Evolutionary conservation across 2,797 vertebrate species (phyloP).

Genomic region (Labeo calbasu): DNA sequence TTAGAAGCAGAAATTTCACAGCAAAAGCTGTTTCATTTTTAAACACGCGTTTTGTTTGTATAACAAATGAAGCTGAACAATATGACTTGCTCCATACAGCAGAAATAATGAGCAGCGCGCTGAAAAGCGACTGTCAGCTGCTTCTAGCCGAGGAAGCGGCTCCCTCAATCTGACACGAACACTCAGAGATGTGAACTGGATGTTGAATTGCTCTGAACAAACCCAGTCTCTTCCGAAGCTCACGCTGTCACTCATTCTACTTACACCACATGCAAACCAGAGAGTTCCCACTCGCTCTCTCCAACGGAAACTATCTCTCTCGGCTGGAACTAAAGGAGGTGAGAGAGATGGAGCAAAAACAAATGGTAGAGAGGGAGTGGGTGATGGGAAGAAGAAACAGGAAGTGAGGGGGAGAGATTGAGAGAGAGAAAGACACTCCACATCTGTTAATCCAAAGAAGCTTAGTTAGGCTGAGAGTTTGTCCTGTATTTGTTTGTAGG

Average conservation of each 20-base stretch:
- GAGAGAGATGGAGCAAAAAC: constrained; percentile 29
- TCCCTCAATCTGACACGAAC: constrained; percentile 43
- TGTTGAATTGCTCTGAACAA: constrained; percentile 50
- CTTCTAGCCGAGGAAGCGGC: constrained; percentile 34
- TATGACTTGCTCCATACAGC: constrained; percentile 35
- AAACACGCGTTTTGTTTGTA: constrained; percentile 17
- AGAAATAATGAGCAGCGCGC: constrained; percentile 16
- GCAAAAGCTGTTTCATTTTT: not conserved
- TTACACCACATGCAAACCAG: constrained; percentile 49
- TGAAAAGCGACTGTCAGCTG: constrained; percentile 37
- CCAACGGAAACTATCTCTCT: constrained; percentile 44
- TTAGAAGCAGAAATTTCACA: not conserved
- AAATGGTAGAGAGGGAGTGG: constrained; percentile 46
- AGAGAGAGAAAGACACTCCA: constrained; percentile 58
- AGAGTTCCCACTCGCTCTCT: constrained; percentile 50
- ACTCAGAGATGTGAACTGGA: constrained; percentile 52
- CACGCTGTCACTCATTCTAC: constrained; percentile 54
- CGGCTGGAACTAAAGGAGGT: constrained; percentile 55
- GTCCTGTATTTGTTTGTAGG: constrained; percentile 69
- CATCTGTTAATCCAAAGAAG: constrained; percentile 69
- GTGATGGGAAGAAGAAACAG: constrained; percentile 45
- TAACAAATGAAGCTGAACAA: constrained; percentile 32
- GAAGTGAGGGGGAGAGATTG: constrained; percentile 39
- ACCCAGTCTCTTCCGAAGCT: constrained; percentile 43
- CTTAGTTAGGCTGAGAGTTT: constrained; percentile 60